phyloP scores from a whole-genome alignment of 1,140 invertebrate genomes.

The Scaptomyza pallida region DNA sequence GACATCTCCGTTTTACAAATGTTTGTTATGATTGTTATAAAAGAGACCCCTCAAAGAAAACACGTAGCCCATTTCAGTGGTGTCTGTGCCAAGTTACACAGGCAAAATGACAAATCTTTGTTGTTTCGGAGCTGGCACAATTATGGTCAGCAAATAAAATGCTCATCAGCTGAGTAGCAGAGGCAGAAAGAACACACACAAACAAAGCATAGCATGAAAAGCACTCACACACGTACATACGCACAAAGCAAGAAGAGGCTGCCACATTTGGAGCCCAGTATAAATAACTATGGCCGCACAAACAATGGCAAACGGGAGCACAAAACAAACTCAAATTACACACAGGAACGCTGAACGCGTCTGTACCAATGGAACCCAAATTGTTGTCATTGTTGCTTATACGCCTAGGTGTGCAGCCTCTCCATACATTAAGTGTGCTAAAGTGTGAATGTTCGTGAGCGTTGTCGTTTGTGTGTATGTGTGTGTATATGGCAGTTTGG shows the following conservation, averaged over 20 bases:
- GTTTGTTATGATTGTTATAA: constrained; percentile 4
- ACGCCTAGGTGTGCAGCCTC: constrained; percentile 54
- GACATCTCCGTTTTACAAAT: neutral
- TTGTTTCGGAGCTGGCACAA: constrained; percentile 45
- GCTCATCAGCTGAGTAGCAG: constrained; percentile 46
- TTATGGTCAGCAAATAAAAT: constrained; percentile 74
- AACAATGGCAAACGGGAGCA: constrained; percentile 52
- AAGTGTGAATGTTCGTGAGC: neutral
- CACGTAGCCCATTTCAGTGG: constrained; percentile 55
- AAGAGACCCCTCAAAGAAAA: constrained; percentile 34
- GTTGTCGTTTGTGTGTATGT: neutral
- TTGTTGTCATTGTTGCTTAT: constrained; percentile 52
- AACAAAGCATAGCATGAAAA: constrained; percentile 26
- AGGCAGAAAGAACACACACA: neutral
- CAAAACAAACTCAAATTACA: constrained; percentile 48
- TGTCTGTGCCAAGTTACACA: constrained; percentile 32
- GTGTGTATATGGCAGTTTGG: constrained; percentile 39
- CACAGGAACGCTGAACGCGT: constrained; percentile 24
- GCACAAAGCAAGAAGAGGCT: constrained; percentile 11
- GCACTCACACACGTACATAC: constrained; percentile 32
- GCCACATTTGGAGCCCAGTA: constrained; percentile 44
- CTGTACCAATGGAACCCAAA: constrained; percentile 48
- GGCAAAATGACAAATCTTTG: constrained; percentile 65
- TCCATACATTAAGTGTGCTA: neutral
- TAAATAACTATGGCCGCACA: constrained; percentile 69